These are phyloP conservation scores for Leuciscus waleckii DNA, from an alignment of 2,797 vertebrate species.

Conservation along the genomic window DNA sequence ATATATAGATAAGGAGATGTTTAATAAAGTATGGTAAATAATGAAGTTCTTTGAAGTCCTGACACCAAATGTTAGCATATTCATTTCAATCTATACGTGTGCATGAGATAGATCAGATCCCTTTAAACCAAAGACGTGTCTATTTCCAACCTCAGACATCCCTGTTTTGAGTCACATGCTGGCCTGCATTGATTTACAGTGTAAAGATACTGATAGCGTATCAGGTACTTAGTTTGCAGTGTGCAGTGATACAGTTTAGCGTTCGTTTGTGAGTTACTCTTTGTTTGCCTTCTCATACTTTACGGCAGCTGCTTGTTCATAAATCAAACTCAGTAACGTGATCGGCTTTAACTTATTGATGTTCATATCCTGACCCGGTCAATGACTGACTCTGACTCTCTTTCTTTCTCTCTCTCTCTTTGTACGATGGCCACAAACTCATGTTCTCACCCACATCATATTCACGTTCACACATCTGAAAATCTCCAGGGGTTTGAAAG, in stretches of 20 bases:
- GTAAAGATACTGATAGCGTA: constrained; percentile 22
- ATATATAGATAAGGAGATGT: background rate
- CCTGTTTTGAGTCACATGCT: constrained; percentile 32
- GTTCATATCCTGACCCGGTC: constrained; percentile 50
- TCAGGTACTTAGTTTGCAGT: constrained; percentile 44
- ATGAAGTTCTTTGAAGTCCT: constrained; percentile 32
- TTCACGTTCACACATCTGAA: constrained; percentile 12
- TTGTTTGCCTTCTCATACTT: constrained; percentile 50
- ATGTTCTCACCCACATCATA: background rate
- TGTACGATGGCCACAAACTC: background rate
- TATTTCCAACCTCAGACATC: constrained; percentile 33
- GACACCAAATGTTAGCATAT: background rate
- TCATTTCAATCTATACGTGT: constrained; percentile 30
- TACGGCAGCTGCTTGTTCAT: constrained; percentile 61
- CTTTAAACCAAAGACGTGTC: constrained; percentile 28
- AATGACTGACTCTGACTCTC: background rate
- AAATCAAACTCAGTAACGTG: constrained; percentile 61
- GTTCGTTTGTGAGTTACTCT: constrained; percentile 30
- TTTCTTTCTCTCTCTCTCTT: constrained; percentile 3
- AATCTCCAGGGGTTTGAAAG: constrained; percentile 14
- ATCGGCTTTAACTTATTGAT: constrained; percentile 53
- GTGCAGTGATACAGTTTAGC: constrained; percentile 27
- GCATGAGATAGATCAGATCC: background rate
- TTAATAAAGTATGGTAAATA: background rate
- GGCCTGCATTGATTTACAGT: constrained; percentile 20